These are phyloP conservation scores for Avahi laniger DNA, from an alignment of 2,797 vertebrate species.

Conservation along the genomic window DNA sequence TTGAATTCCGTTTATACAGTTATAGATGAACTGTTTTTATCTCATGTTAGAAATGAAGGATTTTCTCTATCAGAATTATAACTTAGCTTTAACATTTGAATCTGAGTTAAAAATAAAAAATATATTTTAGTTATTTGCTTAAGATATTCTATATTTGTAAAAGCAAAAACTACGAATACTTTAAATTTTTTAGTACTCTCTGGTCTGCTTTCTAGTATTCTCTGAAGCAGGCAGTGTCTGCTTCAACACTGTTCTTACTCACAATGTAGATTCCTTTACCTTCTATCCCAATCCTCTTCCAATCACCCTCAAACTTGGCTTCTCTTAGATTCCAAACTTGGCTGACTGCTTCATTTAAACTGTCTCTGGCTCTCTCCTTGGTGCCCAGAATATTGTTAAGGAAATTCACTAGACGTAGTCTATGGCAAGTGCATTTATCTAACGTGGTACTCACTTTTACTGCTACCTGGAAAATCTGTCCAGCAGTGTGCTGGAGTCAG, in stretches of 20 bases:
- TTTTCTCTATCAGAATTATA: slow-evolving; percentile 22
- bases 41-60: background rate
- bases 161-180: background rate
- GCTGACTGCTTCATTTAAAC: background rate
- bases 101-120: background rate
- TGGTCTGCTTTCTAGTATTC: background rate
- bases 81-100: slow-evolving; percentile 24
- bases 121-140: background rate
- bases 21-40: background rate
- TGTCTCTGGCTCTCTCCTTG: background rate
- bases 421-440: background rate
- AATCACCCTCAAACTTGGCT: background rate
- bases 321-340: background rate
- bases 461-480: background rate
- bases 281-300: background rate
- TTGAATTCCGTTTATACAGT: slow-evolving; percentile 30
- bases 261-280: background rate
- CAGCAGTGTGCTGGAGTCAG: background rate
- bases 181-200: background rate
- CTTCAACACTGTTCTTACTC: background rate
- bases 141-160: background rate
- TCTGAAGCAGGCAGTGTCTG: background rate
- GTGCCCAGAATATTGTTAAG: background rate
- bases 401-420: background rate
- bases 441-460: background rate